phyloP scores from a whole-genome alignment of 2,113 vertebrate species.

The Pleuronectes platessa region DNA sequence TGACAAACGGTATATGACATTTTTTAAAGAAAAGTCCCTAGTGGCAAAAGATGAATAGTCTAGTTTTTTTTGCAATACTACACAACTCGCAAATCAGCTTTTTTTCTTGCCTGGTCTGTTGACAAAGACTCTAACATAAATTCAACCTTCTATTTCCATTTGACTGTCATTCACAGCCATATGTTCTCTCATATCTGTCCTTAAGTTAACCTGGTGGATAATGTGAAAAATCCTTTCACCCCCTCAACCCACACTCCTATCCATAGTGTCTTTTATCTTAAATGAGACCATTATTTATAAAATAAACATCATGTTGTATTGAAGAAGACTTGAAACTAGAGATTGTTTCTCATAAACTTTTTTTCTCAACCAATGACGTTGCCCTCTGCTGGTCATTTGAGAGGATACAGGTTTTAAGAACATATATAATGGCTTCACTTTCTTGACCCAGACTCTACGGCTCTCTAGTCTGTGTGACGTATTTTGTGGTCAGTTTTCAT shows the following conservation, averaged over 20 bases:
- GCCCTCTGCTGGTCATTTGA: neutral
- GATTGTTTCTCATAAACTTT: neutral
- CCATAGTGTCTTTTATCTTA: no score
- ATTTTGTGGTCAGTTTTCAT: no score
- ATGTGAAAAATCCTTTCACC: neutral
- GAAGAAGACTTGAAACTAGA: neutral
- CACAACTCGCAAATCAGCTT: neutral
- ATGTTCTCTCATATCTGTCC: no score
- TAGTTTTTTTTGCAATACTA: neutral
- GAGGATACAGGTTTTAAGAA: no score
- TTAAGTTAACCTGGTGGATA: no score
- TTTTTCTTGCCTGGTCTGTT: neutral
- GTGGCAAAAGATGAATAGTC: neutral
- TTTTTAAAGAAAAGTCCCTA: neutral
- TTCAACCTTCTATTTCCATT: neutral
- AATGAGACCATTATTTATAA: neutral
- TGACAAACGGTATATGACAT: no score
- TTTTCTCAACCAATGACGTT: neutral
- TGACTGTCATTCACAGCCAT: no score
- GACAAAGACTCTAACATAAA: no score
- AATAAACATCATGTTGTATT: neutral
- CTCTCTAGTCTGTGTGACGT: no score
- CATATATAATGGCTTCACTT: no score
- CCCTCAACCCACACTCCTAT: neutral
- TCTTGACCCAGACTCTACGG: no score